These are phyloP conservation scores for Tenebrosternarchus preto DNA, from an alignment of 2,113 vertebrate species.

Conservation along the genomic window DNA sequence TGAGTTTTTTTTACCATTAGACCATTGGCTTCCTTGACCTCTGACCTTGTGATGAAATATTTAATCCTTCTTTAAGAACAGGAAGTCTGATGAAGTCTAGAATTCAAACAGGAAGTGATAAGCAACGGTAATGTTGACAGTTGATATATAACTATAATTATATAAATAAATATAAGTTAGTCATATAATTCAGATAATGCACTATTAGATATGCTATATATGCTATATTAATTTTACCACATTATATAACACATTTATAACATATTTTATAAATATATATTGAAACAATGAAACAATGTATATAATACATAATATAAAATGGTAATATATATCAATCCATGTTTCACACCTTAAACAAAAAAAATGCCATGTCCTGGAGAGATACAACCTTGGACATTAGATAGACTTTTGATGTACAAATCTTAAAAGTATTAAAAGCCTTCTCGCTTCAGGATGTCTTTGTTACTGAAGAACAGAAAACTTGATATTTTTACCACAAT, in stretches of 20 bases:
- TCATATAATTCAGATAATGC: neutral
- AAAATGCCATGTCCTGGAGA: neutral
- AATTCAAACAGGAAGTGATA: conserved; percentile 6
- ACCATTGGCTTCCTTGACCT: conserved; percentile 5
- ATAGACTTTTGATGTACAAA: neutral
- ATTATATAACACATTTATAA: too few species aligned
- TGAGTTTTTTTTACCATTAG: neutral
- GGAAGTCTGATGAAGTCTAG: conserved; percentile 47
- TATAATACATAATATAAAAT: too few species aligned
- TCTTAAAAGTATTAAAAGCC: neutral
- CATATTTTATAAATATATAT: too few species aligned
- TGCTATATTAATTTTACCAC: too few species aligned
- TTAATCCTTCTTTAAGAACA: conserved; percentile 71
- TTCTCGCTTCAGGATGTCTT: neutral
- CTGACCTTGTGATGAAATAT: neutral
- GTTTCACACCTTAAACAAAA: too few species aligned
- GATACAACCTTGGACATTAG: neutral
- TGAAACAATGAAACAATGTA: too few species aligned
- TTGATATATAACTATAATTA: too few species aligned
- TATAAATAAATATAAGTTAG: neutral
- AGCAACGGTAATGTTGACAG: neutral
- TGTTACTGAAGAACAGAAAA: neutral
- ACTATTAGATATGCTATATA: too few species aligned
- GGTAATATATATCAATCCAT: too few species aligned
- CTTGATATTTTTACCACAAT: too few species aligned